These are phyloP conservation scores for Gobiocypris rarus DNA, from an alignment of 2,113 vertebrate genomes.

Conservation along the genomic window DNA sequence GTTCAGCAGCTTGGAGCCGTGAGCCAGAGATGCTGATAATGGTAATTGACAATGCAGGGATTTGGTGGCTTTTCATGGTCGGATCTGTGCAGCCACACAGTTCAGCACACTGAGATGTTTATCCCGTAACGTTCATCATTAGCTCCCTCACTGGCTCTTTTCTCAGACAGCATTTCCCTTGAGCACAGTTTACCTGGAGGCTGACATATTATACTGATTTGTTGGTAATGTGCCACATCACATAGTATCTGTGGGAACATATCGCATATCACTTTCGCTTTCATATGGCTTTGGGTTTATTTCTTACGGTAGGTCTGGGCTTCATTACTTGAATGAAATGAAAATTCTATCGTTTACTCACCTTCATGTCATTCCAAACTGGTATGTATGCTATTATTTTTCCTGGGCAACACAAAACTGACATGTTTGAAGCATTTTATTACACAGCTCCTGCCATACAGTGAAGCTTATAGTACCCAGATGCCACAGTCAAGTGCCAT, in stretches of 20 bases:
- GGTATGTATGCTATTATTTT: neutral
- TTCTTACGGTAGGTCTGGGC: neutral
- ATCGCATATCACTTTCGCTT: neutral
- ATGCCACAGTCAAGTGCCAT: neutral
- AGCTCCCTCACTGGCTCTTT: conserved; percentile 30
- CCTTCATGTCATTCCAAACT: neutral
- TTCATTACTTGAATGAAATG: conserved; percentile 6
- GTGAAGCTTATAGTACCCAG: neutral
- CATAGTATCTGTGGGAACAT: conserved; percentile 4
- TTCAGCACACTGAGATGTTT: conserved; percentile 41
- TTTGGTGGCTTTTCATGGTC: conserved; percentile 28
- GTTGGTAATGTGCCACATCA: conserved; percentile 27
- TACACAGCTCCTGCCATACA: neutral
- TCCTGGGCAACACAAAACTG: neutral
- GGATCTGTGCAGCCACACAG: neutral
- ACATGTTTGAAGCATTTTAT: neutral
- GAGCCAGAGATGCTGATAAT: conserved; percentile 35
- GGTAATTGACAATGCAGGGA: conserved; percentile 46
- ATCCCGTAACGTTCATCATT: conserved; percentile 32
- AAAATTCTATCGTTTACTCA: neutral
- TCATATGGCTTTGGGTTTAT: neutral
- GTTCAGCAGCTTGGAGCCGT: conserved; percentile 30
- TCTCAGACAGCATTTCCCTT: conserved; percentile 30
- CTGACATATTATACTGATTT: conserved; percentile 32
- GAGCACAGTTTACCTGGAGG: conserved; percentile 42